These are phyloP conservation scores for Ibidorhyncha struthersii DNA, from an alignment of 2,113 vertebrate species.

Conservation along the genomic window DNA sequence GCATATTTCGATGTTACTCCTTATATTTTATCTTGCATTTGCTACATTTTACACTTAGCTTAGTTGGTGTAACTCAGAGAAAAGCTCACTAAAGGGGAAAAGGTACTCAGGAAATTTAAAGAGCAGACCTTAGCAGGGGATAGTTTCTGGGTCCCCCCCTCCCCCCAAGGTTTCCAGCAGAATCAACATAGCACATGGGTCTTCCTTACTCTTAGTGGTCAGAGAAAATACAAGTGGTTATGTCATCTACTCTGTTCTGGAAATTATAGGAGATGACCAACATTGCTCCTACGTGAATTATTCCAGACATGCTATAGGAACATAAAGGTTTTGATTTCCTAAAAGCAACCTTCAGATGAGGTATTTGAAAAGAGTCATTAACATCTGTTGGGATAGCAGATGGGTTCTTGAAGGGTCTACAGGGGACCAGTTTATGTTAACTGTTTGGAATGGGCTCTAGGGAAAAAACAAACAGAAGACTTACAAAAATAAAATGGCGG, in stretches of 20 bases:
- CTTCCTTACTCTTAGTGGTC: not conserved
- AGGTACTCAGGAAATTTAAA: not conserved
- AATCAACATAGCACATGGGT: not conserved
- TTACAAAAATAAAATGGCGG: fast-evolving
- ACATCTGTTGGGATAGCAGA: not conserved
- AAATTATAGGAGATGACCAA: not conserved
- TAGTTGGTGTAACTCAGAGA: not conserved
- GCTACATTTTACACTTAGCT: not conserved
- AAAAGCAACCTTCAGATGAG: not conserved
- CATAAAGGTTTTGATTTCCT: not conserved
- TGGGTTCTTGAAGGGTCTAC: not conserved
- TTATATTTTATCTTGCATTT: not conserved
- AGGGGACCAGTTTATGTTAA: not conserved
- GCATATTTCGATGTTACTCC: not conserved
- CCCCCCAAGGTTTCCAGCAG: not conserved
- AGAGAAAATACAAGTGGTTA: not conserved
- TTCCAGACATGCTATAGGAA: not conserved
- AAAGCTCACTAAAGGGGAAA: not conserved
- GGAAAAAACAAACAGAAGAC: not conserved
- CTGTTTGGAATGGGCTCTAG: not conserved
- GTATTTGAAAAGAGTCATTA: not conserved
- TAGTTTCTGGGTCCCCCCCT: not conserved
- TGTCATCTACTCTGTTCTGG: not conserved
- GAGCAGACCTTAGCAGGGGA: not conserved
- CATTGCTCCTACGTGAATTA: not conserved